Evolutionary conservation across 2,888 invertebrate genomes (phyloP).

Genomic region (Chaitophorus viminalis): DNA sequence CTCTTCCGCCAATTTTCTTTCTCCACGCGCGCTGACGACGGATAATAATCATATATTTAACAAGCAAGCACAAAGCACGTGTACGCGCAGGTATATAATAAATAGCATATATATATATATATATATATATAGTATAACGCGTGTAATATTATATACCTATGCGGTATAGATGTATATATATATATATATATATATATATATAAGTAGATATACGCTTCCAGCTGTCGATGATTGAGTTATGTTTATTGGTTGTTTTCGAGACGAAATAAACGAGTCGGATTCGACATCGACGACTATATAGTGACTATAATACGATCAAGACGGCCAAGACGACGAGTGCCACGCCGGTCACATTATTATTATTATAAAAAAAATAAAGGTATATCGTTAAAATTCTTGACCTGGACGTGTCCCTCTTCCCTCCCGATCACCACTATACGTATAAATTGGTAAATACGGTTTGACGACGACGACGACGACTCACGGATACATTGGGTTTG

Average conservation of each 20-base stretch:
- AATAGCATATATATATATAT: too few relatives aligned
- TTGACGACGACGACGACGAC: conserved; percentile 27
- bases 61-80: background rate
- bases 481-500: background rate
- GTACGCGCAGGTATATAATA: too few relatives aligned
- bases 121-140: too few relatives aligned
- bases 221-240: conserved; percentile 56
- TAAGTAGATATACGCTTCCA: background rate
- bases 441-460: background rate
- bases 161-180: background rate
- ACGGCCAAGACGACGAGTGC: background rate
- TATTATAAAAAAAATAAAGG: conserved; percentile 12
- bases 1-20: background rate
- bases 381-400: conserved; percentile 61
- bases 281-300: conserved; percentile 7
- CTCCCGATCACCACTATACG: background rate
- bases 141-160: too few relatives aligned
- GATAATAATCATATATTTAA: background rate
- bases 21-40: background rate
- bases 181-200: background rate
- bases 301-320: too few relatives aligned
- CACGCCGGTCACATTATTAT: conserved; percentile 5
- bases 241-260: conserved; percentile 45
- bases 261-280: conserved; percentile 49
- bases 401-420: conserved; percentile 24